These are phyloP conservation scores for Venusia cambrica DNA, from an alignment of 2,888 invertebrate genomes.

Conservation along the genomic window DNA sequence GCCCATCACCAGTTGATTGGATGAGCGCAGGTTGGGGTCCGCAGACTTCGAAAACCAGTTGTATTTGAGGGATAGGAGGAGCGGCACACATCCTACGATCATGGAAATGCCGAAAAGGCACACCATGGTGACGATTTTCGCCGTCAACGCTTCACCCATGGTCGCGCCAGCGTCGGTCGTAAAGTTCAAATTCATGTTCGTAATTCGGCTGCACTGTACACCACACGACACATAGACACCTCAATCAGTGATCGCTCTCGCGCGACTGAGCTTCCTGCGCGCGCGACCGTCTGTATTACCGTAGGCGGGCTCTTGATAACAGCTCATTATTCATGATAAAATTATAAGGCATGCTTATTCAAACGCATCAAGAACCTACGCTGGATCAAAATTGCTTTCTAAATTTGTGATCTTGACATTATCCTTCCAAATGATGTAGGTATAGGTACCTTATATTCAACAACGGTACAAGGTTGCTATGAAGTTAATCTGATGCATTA, in stretches of 20 bases:
- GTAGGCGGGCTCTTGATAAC: constrained; percentile 68
- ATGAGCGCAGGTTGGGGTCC: constrained; percentile 66
- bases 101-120: constrained; percentile 89
- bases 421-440: no score
- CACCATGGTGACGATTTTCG: constrained; percentile 90
- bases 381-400: constrained; percentile 13
- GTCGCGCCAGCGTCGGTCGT: constrained; percentile 35
- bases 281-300: constrained; percentile 47
- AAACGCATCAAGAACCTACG: constrained; percentile 32
- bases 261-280: constrained; percentile 60
- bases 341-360: constrained; percentile 52
- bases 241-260: constrained; percentile 38
- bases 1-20: constrained; percentile 80
- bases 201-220: constrained; percentile 35
- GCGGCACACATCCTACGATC: constrained; percentile 87
- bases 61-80: constrained; percentile 84
- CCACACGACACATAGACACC: constrained; percentile 37
- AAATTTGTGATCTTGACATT: constrained; percentile 13
- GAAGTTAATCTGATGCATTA: no score
- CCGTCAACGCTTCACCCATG: constrained; percentile 77
- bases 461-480: no score
- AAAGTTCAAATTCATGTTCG: constrained; percentile 39
- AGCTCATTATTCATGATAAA: constrained; percentile 68
- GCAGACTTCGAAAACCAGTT: constrained; percentile 79
- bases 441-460: no score